These are phyloP conservation scores for Megaleporinus macrocephalus DNA, from an alignment of 2,113 vertebrate species.

Conservation along the genomic window DNA sequence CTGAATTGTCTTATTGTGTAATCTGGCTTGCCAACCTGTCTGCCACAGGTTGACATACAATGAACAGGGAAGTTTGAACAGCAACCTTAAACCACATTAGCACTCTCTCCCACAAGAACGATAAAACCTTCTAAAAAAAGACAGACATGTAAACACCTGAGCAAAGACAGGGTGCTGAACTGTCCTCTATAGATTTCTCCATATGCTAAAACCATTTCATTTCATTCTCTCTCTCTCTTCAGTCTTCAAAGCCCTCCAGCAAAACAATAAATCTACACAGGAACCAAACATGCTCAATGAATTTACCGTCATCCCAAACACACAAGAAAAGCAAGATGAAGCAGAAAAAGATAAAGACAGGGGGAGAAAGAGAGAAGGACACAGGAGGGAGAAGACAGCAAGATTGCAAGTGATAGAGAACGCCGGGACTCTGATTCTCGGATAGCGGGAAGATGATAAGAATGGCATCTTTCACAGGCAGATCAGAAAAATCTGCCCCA, in stretches of 20 bases:
- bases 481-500: conserved; percentile 47
- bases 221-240: conserved; percentile 48
- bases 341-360: conserved; percentile 12
- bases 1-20: too few species aligned
- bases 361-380: background rate
- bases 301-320: conserved; percentile 49
- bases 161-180: background rate
- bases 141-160: conserved; percentile 18
- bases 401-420: conserved; percentile 17
- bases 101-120: too few species aligned
- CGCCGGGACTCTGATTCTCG: conserved; percentile 35
- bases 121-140: background rate
- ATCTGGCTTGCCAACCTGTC: too few species aligned
- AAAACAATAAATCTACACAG: conserved; percentile 58
- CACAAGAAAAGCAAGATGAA: conserved; percentile 6
- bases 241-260: conserved; percentile 48
- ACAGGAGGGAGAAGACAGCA: conserved; percentile 24
- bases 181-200: conserved; percentile 58
- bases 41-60: too few species aligned
- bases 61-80: background rate
- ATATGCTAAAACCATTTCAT: conserved; percentile 65
- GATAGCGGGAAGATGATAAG: conserved; percentile 54
- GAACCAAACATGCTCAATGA: conserved; percentile 52
- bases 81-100: background rate
- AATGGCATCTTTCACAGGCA: conserved; percentile 56